Evolutionary conservation across 2,888 invertebrate species (phyloP).

Genomic region (Tetanocera ferruginea): DNA sequence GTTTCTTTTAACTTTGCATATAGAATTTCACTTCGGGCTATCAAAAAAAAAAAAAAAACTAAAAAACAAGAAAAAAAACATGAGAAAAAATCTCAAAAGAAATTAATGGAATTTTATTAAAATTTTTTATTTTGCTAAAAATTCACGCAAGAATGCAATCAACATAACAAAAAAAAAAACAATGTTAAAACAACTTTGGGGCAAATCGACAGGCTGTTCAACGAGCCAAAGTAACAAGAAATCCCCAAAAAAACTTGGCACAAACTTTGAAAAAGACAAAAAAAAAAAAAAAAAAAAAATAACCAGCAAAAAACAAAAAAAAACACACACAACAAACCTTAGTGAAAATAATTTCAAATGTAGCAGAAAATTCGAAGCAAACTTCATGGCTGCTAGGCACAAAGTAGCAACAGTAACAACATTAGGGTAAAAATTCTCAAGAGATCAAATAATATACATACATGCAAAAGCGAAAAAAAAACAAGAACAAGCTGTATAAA

Average conservation of each 20-base stretch:
- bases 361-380: not conserved
- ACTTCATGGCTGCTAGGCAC: not conserved
- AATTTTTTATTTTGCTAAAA: slow-evolving; percentile 14
- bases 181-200: slow-evolving; percentile 5
- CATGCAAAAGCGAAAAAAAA: not conserved
- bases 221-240: not conserved
- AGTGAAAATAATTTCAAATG: no score
- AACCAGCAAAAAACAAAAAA: not conserved
- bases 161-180: slow-evolving; percentile 13
- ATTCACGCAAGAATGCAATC: slow-evolving; percentile 32
- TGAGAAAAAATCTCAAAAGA: not conserved
- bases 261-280: not conserved
- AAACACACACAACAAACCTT: no score
- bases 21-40: no score
- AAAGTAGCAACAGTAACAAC: not conserved
- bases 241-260: not conserved
- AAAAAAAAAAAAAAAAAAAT: not conserved
- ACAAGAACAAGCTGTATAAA: not conserved
- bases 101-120: slow-evolving; percentile 11
- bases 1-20: no score
- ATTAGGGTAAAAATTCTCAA: not conserved
- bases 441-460: no score
- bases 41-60: no score
- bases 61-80: no score
- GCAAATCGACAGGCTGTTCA: slow-evolving; percentile 13